Conservation (phyloP, 2,113 vertebrate genomes). For the Castor canadensis region DNA sequence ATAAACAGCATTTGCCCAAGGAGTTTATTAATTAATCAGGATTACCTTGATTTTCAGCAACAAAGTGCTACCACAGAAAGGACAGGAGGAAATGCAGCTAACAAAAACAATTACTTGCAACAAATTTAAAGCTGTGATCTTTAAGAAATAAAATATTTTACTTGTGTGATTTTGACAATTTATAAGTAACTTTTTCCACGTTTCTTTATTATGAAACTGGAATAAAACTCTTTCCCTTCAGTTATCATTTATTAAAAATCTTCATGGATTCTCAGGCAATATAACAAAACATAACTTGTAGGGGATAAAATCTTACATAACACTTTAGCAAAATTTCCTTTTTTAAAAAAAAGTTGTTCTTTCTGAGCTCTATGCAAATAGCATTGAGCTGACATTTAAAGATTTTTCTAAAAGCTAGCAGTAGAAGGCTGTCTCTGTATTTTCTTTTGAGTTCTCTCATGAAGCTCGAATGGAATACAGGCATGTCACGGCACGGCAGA, state of each 20-base stretch:
- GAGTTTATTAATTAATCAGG: not conserved
- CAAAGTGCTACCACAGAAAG: not conserved
- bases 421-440: conserved; percentile 11
- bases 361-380: conserved; percentile 41
- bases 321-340: conserved; percentile 49
- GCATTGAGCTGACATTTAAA: not conserved
- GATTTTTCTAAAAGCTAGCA: not conserved
- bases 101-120: not conserved
- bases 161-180: conserved; percentile 17
- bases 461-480: conserved; percentile 53
- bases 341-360: conserved; percentile 18
- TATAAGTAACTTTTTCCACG: not conserved
- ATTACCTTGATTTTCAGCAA: not conserved
- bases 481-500: conserved; percentile 53
- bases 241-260: conserved; percentile 66
- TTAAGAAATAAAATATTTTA: conserved; percentile 42
- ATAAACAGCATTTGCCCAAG: not conserved
- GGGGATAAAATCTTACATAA: not conserved
- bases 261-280: conserved; percentile 46
- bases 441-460: conserved; percentile 66
- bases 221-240: conserved; percentile 25
- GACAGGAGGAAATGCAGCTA: not conserved
- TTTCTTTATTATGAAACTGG: conserved; percentile 30
- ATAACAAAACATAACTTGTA: conserved; percentile 36
- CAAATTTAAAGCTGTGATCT: conserved; percentile 24